phyloP scores from a whole-genome alignment of 2,797 vertebrate genomes.

The Dicrostonyx torquatus region DNA sequence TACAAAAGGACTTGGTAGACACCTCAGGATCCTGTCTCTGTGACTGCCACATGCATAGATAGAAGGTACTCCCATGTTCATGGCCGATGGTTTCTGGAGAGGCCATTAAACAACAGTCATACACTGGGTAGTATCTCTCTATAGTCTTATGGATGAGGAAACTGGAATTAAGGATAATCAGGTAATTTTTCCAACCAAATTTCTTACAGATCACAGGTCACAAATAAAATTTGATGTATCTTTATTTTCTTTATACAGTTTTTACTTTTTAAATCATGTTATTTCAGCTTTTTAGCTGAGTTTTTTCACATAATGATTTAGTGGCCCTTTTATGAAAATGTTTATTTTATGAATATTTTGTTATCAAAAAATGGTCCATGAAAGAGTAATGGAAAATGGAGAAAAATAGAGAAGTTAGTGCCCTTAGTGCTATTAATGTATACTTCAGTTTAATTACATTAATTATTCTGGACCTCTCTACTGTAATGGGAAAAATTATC shows the following conservation, averaged over 20 bases:
- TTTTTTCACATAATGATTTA: background rate
- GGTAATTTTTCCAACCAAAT: background rate
- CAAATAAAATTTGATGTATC: background rate
- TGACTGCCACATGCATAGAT: background rate
- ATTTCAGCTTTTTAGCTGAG: background rate
- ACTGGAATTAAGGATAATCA: background rate
- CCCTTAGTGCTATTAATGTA: background rate
- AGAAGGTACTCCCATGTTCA: background rate
- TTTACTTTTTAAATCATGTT: background rate
- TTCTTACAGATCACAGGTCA: background rate
- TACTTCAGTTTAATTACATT: slow-evolving; percentile 2
- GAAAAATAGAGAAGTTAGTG: background rate
- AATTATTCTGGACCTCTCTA: slow-evolving; percentile 16
- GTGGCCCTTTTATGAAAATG: background rate
- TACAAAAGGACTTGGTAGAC: background rate
- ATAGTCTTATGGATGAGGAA: background rate
- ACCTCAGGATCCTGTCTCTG: background rate
- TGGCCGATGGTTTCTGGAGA: background rate
- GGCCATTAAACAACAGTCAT: background rate
- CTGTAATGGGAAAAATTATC: slow-evolving; percentile 11
- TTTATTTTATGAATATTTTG: slow-evolving; percentile 39
- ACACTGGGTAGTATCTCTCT: background rate
- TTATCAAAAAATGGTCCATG: background rate
- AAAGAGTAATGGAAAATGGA: background rate
- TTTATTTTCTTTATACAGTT: background rate